These are phyloP conservation scores for Luidia sarsii DNA, from an alignment of 53 echinoderm and acorn worm species.

Conservation along the genomic window DNA sequence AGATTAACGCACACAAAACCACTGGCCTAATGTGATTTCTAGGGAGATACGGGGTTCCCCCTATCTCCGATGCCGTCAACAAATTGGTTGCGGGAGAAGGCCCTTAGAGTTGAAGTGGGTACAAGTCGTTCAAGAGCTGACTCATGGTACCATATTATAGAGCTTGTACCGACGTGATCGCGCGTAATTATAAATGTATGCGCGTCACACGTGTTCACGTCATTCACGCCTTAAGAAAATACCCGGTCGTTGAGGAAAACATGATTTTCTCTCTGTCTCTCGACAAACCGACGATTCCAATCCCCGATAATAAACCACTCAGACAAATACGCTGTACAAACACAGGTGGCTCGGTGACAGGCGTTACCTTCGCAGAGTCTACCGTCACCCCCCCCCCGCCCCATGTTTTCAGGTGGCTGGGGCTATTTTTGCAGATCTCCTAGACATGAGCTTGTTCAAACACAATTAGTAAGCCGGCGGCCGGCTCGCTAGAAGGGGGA, in stretches of 20 bases:
- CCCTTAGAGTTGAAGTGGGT: conserved; percentile 24
- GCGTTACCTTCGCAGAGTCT: background rate
- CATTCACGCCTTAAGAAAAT: background rate
- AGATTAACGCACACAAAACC: too few species aligned
- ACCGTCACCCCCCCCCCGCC: too few species aligned
- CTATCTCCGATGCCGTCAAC: conserved; percentile 4
- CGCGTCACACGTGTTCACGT: conserved; percentile 3
- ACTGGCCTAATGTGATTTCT: too few species aligned
- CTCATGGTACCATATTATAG: too few species aligned
- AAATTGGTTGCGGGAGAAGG: conserved; percentile 21
- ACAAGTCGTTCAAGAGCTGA: conserved; percentile 9
- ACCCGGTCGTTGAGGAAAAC: conserved; percentile 17
- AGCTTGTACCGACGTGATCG: too few species aligned
- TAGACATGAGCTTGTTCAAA: conserved; percentile 33
- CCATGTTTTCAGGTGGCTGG: too few species aligned
- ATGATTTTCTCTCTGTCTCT: too few species aligned
- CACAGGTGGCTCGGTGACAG: conserved; percentile 33
- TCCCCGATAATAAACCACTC: conserved; percentile 34
- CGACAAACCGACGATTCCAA: conserved; percentile 19
- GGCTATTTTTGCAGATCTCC: too few species aligned
- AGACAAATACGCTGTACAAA: conserved; percentile 32
- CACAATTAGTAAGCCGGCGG: conserved; percentile 47
- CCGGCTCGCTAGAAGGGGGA: conserved; percentile 9
- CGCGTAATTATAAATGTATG: conserved; percentile 13
- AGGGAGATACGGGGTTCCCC: background rate